Evolutionary conservation across 2,797 vertebrate genomes (phyloP).

Genomic region (Lagodon rhomboides): DNA sequence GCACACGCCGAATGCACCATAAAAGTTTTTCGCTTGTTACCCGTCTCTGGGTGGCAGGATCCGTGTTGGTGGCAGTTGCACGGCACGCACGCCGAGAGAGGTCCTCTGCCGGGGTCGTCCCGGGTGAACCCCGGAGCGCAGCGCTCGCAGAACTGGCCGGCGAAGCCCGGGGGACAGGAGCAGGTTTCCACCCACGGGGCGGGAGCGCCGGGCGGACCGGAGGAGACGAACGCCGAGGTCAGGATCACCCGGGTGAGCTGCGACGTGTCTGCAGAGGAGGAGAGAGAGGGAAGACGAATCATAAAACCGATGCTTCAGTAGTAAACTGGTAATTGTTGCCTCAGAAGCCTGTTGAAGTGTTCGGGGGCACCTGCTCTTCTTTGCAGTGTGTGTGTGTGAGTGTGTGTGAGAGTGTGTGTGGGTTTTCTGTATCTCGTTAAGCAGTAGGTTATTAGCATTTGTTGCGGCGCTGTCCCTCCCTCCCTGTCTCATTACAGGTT

Average conservation of each 20-base stretch:
- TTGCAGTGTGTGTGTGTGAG: conserved; percentile 7
- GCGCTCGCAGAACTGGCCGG: conserved; percentile 90
- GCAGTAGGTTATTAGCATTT: conserved; percentile 64
- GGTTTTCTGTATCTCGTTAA: conserved; percentile 49
- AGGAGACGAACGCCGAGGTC: conserved; percentile 79
- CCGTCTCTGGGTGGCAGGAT: conserved; percentile 89
- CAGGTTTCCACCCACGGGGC: conserved; percentile 93
- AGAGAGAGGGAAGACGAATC: conserved; percentile 16
- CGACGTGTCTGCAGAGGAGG: conserved; percentile 82
- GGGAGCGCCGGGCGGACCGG: neutral
- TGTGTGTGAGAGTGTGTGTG: conserved; percentile 8
- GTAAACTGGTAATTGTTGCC: conserved; percentile 37
- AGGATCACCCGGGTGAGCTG: conserved; percentile 86
- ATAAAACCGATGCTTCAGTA: conserved; percentile 23
- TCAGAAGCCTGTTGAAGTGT: conserved; percentile 35
- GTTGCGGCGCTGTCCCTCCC: conserved; percentile 53
- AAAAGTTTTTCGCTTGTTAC: conserved; percentile 69
- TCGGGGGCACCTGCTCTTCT: conserved; percentile 27
- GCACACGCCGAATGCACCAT: neutral
- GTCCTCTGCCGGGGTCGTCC: conserved; percentile 77
- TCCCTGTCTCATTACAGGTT: conserved; percentile 73
- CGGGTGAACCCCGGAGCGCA: conserved; percentile 89
- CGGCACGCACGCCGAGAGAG: conserved; percentile 86
- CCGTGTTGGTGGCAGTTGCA: conserved; percentile 94
- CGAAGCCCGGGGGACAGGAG: conserved; percentile 87